Conservation (phyloP, 2,888 invertebrate genomes). For the Rapana venosa region DNA sequence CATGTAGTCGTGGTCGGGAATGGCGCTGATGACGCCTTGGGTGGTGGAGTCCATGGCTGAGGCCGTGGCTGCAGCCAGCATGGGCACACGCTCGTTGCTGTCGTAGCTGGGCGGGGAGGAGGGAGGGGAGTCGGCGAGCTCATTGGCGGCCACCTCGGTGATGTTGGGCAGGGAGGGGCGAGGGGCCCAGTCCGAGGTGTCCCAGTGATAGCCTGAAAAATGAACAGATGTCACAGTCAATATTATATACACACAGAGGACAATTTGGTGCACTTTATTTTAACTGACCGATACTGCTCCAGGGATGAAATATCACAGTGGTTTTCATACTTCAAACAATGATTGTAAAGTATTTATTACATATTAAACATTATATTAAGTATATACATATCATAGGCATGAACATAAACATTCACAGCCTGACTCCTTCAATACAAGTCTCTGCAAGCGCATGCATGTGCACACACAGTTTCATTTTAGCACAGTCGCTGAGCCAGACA, state of each 20-base stretch:
- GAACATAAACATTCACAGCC: too few relatives aligned
- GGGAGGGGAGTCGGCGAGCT: conserved; percentile 87
- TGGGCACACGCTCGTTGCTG: conserved; percentile 82
- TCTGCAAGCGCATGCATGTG: too few relatives aligned
- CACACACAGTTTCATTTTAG: too few relatives aligned
- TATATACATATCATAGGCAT: too few relatives aligned
- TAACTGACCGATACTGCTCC: too few relatives aligned
- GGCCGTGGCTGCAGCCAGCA: conserved; percentile 30
- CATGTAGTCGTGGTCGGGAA: conserved; percentile 78
- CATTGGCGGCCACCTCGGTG: conserved; percentile 92
- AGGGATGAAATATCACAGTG: too few relatives aligned
- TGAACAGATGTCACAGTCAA: neutral
- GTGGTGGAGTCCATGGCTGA: conserved; percentile 20
- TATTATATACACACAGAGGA: neutral
- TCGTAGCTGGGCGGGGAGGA: conserved; percentile 90
- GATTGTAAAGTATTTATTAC: too few relatives aligned
- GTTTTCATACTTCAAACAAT: too few relatives aligned
- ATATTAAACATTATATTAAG: too few relatives aligned
- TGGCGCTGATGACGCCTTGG: neutral
- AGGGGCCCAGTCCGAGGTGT: conserved; percentile 94
- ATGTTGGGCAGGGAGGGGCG: conserved; percentile 93
- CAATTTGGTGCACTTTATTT: neutral
- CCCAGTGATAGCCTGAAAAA: conserved; percentile 94
- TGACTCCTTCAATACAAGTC: too few relatives aligned
- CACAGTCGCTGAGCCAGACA: too few relatives aligned